Conservation (phyloP, 1,140 invertebrate genomes). For the Drosophila chauvacae region DNA sequence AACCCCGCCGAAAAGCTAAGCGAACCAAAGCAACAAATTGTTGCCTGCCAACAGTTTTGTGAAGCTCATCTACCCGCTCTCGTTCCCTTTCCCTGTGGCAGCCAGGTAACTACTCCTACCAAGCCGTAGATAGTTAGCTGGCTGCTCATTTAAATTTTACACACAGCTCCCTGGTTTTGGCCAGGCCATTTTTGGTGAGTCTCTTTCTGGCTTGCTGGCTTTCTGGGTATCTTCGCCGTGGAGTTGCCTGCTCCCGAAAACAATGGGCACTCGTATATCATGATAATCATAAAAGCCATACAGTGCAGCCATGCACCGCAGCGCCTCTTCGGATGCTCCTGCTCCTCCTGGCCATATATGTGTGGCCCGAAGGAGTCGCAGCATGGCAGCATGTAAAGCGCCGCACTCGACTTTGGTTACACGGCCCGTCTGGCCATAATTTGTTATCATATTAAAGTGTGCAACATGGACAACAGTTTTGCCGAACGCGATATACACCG, state of each 20-base stretch:
- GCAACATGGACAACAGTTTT: slow-evolving; percentile 69
- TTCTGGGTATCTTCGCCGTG: not conserved
- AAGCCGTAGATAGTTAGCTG: slow-evolving; percentile 27
- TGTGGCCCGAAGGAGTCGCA: slow-evolving; percentile 39
- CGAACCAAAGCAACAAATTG: slow-evolving; percentile 67
- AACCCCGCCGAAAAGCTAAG: slow-evolving; percentile 30
- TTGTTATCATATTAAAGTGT: slow-evolving; percentile 81
- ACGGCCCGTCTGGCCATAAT: slow-evolving; percentile 69
- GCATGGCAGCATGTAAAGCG: slow-evolving; percentile 68
- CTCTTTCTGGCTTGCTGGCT: slow-evolving; percentile 27
- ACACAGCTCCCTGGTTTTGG: slow-evolving; percentile 59
- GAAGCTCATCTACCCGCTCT: slow-evolving; percentile 24
- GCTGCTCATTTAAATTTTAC: slow-evolving; percentile 82
- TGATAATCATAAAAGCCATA: slow-evolving; percentile 80
- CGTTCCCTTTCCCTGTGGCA: slow-evolving; percentile 11
- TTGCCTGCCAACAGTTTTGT: slow-evolving; percentile 59
- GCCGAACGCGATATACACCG: slow-evolving; percentile 51
- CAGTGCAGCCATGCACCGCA: slow-evolving; percentile 19
- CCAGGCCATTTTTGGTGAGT: slow-evolving; percentile 75
- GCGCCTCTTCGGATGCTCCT: slow-evolving; percentile 37
- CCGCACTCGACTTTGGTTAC: slow-evolving; percentile 67
- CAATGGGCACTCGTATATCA: slow-evolving; percentile 81
- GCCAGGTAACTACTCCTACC: slow-evolving; percentile 4
- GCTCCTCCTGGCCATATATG: slow-evolving; percentile 52
- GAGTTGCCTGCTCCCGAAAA: slow-evolving; percentile 68